Percentiles rank a stretch among this genome's conserved stretches.
Conservation (phyloP, 1,140 invertebrate genomes). For the Anastrepha ludens region DNA sequence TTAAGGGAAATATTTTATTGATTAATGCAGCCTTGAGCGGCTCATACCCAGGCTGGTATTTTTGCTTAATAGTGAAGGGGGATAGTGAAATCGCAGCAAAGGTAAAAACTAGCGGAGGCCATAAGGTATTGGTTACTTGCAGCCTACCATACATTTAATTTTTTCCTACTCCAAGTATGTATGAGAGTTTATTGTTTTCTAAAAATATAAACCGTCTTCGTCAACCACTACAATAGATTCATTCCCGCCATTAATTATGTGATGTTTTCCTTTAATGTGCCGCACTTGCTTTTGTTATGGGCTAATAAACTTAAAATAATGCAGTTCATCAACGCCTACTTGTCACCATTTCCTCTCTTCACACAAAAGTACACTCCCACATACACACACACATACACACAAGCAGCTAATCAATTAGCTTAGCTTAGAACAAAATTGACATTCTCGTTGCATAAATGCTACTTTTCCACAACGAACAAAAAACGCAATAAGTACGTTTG, state of each 20-base stretch:
- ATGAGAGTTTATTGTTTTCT: no score
- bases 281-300: not conserved
- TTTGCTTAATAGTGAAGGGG: no score
- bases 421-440: not conserved
- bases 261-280: conserved; percentile 10
- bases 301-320: conserved; percentile 30
- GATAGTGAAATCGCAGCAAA: no score
- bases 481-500: no score
- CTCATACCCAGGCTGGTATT: not conserved
- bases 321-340: not conserved
- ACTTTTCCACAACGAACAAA: not conserved
- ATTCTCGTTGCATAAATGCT: not conserved
- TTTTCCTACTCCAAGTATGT: no score
- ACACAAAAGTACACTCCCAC: not conserved
- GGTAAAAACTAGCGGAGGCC: no score
- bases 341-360: not conserved
- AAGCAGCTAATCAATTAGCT: conserved; percentile 37
- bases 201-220: not conserved
- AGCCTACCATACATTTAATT: no score
- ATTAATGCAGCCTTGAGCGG: not conserved
- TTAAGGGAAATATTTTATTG: conserved; percentile 29
- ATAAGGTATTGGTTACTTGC: no score
- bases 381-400: not conserved
- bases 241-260: not conserved
- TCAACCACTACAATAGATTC: not conserved